Percentiles rank a stretch among this genome's conserved stretches.
Conservation (phyloP, 2,797 vertebrate species). For the Sebastes kiyomatsui region DNA sequence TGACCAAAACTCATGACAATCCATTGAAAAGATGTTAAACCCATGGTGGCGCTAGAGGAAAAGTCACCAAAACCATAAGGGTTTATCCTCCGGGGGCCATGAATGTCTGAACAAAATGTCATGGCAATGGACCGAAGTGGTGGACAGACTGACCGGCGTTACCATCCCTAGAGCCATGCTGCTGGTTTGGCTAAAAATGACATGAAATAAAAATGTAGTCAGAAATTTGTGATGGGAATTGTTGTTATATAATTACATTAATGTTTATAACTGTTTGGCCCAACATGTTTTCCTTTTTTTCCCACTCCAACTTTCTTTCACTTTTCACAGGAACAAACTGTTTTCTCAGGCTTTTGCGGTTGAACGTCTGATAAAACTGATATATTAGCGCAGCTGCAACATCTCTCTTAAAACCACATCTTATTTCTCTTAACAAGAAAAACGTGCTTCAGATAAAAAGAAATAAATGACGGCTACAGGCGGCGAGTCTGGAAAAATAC, state of each 20-base stretch:
- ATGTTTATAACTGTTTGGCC: background rate
- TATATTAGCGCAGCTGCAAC: background rate
- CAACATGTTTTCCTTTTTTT: background rate
- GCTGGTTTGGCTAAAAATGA: background rate
- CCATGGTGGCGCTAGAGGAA: background rate
- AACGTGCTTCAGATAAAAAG: constrained; percentile 6
- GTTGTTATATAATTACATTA: background rate
- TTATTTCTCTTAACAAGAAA: constrained; percentile 11
- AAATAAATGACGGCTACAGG: constrained; percentile 20
- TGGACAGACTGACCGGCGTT: background rate
- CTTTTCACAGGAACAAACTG: background rate
- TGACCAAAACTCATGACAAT: background rate
- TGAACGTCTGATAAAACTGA: constrained; percentile 10
- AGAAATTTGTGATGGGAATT: background rate
- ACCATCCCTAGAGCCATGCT: background rate
- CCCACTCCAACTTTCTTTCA: background rate
- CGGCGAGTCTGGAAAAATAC: constrained; percentile 12
- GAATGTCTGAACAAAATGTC: background rate
- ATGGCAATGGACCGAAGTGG: too few relatives aligned
- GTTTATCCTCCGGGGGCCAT: background rate
- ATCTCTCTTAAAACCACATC: constrained; percentile 19
- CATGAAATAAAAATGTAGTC: background rate
- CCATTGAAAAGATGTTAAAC: background rate
- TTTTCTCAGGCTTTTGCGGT: background rate
- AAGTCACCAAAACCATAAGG: background rate